Percentiles rank a stretch among this genome's conserved stretches.
Evolutionary conservation across 2,888 invertebrate genomes (phyloP).

Genomic region (Caradrina clavipalpis): DNA sequence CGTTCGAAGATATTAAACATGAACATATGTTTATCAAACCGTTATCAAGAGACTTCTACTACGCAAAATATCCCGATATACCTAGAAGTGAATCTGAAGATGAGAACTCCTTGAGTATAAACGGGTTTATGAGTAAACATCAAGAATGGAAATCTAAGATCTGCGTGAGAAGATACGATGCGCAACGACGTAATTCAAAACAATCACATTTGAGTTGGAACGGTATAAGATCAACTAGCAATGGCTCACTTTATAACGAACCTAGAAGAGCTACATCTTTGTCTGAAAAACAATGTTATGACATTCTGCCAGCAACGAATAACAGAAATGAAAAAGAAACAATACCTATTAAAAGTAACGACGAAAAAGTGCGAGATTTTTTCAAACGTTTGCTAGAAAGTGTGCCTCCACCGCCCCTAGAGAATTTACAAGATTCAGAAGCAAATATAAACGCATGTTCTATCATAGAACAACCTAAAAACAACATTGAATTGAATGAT

Average conservation of each 20-base stretch:
- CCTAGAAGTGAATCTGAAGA: conserved; percentile 87
- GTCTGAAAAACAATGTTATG: conserved; percentile 57
- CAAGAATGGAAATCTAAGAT: conserved; percentile 84
- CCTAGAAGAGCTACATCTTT: conserved; percentile 71
- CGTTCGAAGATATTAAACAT: conserved; percentile 84
- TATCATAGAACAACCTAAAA: conserved; percentile 56
- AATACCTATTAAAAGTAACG: conserved; percentile 62
- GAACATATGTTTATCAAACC: conserved; percentile 82
- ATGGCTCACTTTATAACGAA: conserved; percentile 66
- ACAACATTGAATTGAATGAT: conserved; percentile 71
- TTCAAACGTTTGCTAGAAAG: conserved; percentile 79
- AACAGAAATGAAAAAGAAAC: conserved; percentile 31
- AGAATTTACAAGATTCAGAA: conserved; percentile 63
- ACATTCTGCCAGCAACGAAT: not conserved
- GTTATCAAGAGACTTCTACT: conserved; percentile 83
- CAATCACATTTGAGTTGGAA: conserved; percentile 68
- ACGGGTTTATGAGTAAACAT: conserved; percentile 82
- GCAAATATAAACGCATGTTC: conserved; percentile 54
- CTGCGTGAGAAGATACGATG: conserved; percentile 74
- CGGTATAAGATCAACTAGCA: conserved; percentile 66
- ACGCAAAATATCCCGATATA: conserved; percentile 84
- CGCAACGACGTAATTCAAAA: conserved; percentile 73
- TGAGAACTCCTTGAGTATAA: conserved; percentile 81
- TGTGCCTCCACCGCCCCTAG: conserved; percentile 82
- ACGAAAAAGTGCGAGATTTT: conserved; percentile 78